Evolutionary conservation across 2,888 invertebrate genomes (phyloP), one percentile per base, ranked within the genome.

Genomic region (Orthosia incerta): DNA sequence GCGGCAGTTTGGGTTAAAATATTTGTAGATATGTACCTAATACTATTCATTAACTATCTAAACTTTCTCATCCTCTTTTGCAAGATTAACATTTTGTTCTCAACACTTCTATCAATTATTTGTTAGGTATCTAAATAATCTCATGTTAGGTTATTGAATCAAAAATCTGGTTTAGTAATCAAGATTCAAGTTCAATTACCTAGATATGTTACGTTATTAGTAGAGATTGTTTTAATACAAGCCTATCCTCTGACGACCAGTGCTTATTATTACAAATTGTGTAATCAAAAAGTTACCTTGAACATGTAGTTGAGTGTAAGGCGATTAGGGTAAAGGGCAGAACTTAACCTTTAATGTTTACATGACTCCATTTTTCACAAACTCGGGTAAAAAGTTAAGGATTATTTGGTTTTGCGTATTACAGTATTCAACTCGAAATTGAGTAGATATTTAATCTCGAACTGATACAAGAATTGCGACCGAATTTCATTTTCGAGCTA

Each of bases 211-310:
- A 26, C 18, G 16, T 31, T 15, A 70, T 18, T 73, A 39, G 51
- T 23, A 4, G 23, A 23, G 12, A 51, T 20, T 46, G 11, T 12
- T 53, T 51, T 39, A 31, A 45, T 55, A 16, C 12, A 61, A 56
- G 16, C 11, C 16, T 46, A 31, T 60, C 63, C 74, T 55, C 16
- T 26, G 51, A 39, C 12, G 53, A 45, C 2, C 11, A 12, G 5
- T 20, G 46, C 13, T 39, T 46, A 55, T 63, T 62, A 63, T 16
- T 9, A 13, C 50, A 46, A 55, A 51, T 56, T 64, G 20, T 50
- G 31, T 13, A 67, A 76, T 76, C 48, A 53, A 55, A 23, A 31
- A 45, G 46, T 48, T 46, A 46, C 26, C 16, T 31, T 51, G 3
- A 46, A 23, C n/a, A 46, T n/a, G 3, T 57, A 62, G 16, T 73